Evolutionary conservation across 2,797 vertebrate species (phyloP).

Genomic region (Ispidina lecontei): DNA sequence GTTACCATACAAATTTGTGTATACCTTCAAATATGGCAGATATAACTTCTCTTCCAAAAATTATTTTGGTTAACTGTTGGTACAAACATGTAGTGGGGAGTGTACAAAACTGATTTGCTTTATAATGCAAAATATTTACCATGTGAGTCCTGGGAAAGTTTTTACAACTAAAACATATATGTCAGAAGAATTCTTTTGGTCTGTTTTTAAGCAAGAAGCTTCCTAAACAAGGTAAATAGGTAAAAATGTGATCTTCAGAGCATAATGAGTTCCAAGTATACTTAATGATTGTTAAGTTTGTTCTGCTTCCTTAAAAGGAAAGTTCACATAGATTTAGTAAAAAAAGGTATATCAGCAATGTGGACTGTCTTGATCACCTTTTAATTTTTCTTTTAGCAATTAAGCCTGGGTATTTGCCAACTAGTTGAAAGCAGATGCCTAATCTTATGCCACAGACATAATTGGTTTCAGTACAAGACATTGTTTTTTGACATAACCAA

Average conservation of each 20-base stretch:
- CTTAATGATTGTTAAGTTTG: not conserved
- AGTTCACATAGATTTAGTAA: not conserved
- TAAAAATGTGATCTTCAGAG: not conserved
- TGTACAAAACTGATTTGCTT: slow-evolving; percentile 22
- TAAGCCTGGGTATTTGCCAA: not conserved
- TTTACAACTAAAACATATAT: not conserved
- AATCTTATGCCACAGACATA: not conserved
- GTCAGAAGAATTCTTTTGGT: slow-evolving; percentile 55
- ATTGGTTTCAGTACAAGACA: not conserved
- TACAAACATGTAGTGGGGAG: not conserved
- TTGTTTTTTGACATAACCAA: not conserved
- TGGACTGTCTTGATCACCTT: not conserved
- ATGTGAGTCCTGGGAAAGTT: not conserved
- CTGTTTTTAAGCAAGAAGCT: slow-evolving; percentile 12
- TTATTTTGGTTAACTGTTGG: slow-evolving; percentile 36
- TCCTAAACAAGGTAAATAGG: not conserved
- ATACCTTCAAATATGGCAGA: not conserved
- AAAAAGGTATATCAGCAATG: not conserved
- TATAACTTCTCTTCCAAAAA: slow-evolving; percentile 33
- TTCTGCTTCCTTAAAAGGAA: not conserved
- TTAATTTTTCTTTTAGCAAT: not conserved
- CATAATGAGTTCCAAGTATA: not conserved
- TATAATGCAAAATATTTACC: slow-evolving; percentile 45
- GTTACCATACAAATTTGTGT: slow-evolving; percentile 26
- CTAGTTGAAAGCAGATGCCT: not conserved